phyloP scores from a whole-genome alignment of 2,797 vertebrate genomes.

The Babyrousa celebensis region DNA sequence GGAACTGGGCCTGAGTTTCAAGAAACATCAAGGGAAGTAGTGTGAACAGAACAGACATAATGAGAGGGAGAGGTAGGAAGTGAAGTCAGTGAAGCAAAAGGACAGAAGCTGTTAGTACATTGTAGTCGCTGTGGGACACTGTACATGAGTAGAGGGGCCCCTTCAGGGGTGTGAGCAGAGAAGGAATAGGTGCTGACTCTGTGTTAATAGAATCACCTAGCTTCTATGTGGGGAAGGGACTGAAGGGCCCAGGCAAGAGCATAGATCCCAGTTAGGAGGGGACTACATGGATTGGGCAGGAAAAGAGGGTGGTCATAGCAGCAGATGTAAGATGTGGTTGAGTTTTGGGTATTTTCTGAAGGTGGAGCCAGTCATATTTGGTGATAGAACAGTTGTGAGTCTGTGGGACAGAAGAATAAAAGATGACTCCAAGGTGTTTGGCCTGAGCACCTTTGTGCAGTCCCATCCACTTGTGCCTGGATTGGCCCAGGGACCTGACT shows the following conservation, averaged over 20 bases:
- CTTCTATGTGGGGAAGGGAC: not conserved
- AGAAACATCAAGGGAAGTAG: not conserved
- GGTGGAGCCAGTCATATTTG: not conserved
- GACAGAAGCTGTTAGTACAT: not conserved
- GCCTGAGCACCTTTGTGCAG: not conserved
- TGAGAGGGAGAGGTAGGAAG: not conserved
- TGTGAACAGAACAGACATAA: not conserved
- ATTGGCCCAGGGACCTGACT: not conserved
- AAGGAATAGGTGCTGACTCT: not conserved
- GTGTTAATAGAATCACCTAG: no score
- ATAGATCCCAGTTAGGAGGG: not conserved
- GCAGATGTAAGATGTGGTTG: not conserved
- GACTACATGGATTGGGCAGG: no score
- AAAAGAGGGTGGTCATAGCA: not conserved
- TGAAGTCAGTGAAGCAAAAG: not conserved
- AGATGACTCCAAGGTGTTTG: not conserved
- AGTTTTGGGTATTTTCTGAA: not conserved
- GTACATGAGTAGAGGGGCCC: not conserved
- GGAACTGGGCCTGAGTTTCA: not conserved
- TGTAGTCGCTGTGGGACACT: not conserved
- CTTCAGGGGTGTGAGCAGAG: not conserved
- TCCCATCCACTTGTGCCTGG: not conserved
- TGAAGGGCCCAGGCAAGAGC: not conserved
- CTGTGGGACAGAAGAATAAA: not conserved
- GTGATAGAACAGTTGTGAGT: not conserved